Evolutionary conservation across 2,797 vertebrate species (phyloP).

Genomic region (Siniperca scherzeri): DNA sequence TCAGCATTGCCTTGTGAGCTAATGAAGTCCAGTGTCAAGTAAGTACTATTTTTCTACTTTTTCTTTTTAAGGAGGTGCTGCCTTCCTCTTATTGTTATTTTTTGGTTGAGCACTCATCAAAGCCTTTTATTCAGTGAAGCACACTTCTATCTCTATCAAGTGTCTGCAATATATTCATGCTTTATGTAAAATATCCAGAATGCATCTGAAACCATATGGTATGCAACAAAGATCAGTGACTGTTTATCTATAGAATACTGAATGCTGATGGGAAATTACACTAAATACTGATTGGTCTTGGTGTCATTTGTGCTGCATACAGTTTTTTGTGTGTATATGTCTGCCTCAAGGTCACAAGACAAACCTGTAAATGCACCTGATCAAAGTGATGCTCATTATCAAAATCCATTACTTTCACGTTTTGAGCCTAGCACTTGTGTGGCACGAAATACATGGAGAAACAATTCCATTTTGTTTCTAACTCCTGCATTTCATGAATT

Average conservation of each 20-base stretch:
- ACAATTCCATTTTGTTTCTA: constrained; percentile 38
- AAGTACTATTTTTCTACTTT: not conserved
- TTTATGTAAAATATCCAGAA: constrained; percentile 28
- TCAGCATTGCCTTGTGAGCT: not conserved
- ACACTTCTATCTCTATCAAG: not conserved
- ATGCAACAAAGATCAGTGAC: constrained; percentile 1
- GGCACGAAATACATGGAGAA: not conserved
- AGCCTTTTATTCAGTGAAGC: constrained; percentile 27
- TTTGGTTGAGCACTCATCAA: constrained; percentile 25
- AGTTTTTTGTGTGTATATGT: not conserved
- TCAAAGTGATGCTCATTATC: not conserved
- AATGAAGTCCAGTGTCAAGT: not conserved
- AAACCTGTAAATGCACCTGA: not conserved
- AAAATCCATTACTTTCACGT: constrained; percentile 11
- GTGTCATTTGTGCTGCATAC: not conserved
- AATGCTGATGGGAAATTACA: not conserved
- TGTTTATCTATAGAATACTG: not conserved
- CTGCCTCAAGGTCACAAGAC: not conserved
- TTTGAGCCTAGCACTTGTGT: not conserved
- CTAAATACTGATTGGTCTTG: not conserved
- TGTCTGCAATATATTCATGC: constrained; percentile 26
- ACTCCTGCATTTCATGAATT: constrained; percentile 61
- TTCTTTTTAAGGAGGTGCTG: not conserved
- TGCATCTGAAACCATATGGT: constrained; percentile 17
- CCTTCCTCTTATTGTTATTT: constrained; percentile 38